Conservation (phyloP, 2,113 vertebrate species). For the Erinaceus europaeus region DNA sequence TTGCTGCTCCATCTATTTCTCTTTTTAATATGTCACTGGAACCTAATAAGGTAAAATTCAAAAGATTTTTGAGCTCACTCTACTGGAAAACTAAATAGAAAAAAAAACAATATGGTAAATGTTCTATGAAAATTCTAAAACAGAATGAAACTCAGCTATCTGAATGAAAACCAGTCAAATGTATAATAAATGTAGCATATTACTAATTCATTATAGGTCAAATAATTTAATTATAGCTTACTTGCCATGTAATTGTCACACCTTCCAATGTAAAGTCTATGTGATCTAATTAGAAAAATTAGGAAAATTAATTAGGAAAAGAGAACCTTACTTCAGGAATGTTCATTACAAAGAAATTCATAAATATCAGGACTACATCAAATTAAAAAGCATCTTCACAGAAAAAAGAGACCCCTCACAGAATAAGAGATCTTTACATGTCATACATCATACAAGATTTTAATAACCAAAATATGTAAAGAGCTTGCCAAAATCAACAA, state of each 20-base stretch:
- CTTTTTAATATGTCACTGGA: no score
- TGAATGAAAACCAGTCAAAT: conserved; percentile 32
- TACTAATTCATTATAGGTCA: conserved; percentile 30
- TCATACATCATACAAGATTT: no score
- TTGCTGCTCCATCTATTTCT: no score
- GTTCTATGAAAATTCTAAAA: conserved; percentile 41
- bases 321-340: neutral
- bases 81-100: neutral
- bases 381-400: no score
- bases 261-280: neutral
- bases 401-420: no score
- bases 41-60: conserved; percentile 16
- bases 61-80: neutral
- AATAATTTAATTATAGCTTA: conserved; percentile 39
- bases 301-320: neutral
- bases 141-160: neutral
- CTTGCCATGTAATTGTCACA: conserved; percentile 8
- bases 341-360: no score
- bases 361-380: no score
- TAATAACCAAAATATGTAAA: no score
- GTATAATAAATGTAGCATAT: neutral
- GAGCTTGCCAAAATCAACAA: no score
- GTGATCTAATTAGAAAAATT: conserved; percentile 20
- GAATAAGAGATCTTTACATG: no score
- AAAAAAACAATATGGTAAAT: conserved; percentile 37